phyloP scores from a whole-genome alignment of 2,797 vertebrate species.

The Scomberomorus guttatus region DNA sequence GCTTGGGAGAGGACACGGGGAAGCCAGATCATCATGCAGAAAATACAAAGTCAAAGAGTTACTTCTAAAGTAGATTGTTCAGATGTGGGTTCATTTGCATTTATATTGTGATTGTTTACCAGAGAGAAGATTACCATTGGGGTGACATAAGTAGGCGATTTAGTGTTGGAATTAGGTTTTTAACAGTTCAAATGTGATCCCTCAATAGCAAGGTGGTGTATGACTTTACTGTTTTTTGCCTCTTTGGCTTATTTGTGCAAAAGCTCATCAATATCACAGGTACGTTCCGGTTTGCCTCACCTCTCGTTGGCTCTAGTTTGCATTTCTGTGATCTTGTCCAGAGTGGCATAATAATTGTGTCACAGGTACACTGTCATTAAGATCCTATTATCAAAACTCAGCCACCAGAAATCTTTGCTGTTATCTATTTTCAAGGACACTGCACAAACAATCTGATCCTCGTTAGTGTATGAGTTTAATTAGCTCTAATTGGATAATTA shows the following conservation, averaged over 20 bases:
- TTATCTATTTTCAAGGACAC: constrained; percentile 55
- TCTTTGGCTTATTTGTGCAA: constrained; percentile 21
- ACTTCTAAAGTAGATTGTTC: constrained; percentile 21
- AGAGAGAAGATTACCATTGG: constrained; percentile 18
- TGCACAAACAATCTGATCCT: constrained; percentile 47
- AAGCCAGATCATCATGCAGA: constrained; percentile 20
- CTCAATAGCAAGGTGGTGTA: not conserved
- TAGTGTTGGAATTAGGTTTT: constrained; percentile 11
- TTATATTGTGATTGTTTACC: constrained; percentile 36
- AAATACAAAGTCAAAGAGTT: constrained; percentile 20
- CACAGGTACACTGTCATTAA: constrained; percentile 53
- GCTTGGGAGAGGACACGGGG: not conserved
- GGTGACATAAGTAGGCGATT: constrained; percentile 35
- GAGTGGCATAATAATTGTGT: constrained; percentile 39
- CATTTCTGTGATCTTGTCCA: constrained; percentile 43
- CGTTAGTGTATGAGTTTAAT: constrained; percentile 48
- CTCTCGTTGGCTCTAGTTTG: constrained; percentile 25
- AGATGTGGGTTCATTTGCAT: constrained; percentile 49
- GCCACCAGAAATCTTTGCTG: constrained; percentile 22
- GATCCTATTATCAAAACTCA: constrained; percentile 44
- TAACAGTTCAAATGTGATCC: constrained; percentile 25
- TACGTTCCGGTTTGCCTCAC: constrained; percentile 22
- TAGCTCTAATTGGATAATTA: constrained; percentile 65
- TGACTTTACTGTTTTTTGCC: constrained; percentile 19
- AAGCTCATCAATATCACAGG: constrained; percentile 17